Evolutionary conservation across 1,140 invertebrate genomes (phyloP).

Genomic region (Drosophila sp.): DNA sequence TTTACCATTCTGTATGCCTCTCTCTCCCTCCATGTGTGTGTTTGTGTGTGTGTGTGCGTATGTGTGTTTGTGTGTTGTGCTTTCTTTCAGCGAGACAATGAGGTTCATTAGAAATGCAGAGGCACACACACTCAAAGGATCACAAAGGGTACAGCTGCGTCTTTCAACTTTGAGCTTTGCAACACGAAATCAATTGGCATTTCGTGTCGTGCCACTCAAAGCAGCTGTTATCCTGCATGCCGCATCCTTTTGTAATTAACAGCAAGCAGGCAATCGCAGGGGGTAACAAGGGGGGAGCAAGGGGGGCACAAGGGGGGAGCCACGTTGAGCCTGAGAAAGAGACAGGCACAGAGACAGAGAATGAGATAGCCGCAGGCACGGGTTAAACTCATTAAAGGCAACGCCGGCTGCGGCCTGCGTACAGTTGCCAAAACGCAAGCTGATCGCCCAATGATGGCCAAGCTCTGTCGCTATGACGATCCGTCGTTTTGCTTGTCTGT

Average conservation of each 20-base stretch:
- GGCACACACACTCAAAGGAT: constrained; percentile 30
- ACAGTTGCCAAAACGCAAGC: constrained; percentile 56
- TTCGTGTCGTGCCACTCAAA: constrained; percentile 38
- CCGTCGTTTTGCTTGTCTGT: constrained; percentile 7
- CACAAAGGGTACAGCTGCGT: constrained; percentile 43
- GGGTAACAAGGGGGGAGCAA: neutral
- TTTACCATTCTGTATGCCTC: constrained; percentile 1
- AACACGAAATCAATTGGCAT: constrained; percentile 65
- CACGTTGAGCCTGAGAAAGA: neutral
- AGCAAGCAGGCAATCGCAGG: constrained; percentile 12
- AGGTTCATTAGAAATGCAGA: constrained; percentile 69
- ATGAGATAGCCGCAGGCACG: constrained; percentile 60
- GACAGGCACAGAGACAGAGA: constrained; percentile 7
- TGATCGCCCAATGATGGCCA: constrained; percentile 25
- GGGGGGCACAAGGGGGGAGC: neutral
- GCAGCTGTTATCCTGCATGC: constrained; percentile 76
- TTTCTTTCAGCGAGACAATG: constrained; percentile 62
- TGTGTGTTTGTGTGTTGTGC: constrained; percentile 34
- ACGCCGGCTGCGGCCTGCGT: constrained; percentile 47
- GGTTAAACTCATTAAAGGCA: constrained; percentile 75
- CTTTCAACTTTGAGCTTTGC: constrained; percentile 30
- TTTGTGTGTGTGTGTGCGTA: constrained; percentile 19
- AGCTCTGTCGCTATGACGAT: constrained; percentile 15
- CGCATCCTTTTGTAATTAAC: constrained; percentile 76
- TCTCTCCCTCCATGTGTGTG: neutral